These are phyloP conservation scores for Phoxinus dragarum DNA, from an alignment of 2,797 vertebrate species.

Conservation along the genomic window DNA sequence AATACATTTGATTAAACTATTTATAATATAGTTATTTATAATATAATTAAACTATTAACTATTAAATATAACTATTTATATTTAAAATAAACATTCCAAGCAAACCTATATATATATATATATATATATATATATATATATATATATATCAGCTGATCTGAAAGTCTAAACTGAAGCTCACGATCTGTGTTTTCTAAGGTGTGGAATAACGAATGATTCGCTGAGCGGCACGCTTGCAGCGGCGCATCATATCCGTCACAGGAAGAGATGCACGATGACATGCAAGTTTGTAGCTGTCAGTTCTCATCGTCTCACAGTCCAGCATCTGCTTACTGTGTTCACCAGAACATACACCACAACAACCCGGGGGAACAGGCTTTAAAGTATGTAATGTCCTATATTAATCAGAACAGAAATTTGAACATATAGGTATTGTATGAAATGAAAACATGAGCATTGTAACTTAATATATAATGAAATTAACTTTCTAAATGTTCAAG, in stretches of 20 bases:
- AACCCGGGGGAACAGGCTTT: not conserved
- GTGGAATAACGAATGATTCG: slow-evolving; percentile 25
- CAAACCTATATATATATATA: no score
- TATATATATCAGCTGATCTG: not conserved
- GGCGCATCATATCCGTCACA: slow-evolving; percentile 64
- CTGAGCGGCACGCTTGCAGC: slow-evolving; percentile 5
- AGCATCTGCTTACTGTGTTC: slow-evolving; percentile 25
- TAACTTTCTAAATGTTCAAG: not conserved
- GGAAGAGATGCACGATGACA: slow-evolving; percentile 57
- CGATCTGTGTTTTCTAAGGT: not conserved
- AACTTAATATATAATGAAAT: slow-evolving; percentile 11
- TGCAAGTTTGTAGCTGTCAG: slow-evolving; percentile 56
- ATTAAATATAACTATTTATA: no score
- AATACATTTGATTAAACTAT: no score
- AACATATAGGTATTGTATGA: not conserved
- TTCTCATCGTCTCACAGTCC: slow-evolving; percentile 44
- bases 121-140: no score
- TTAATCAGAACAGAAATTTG: not conserved
- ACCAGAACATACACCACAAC: not conserved
- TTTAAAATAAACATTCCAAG: not conserved
- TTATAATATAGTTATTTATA: no score
- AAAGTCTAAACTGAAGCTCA: not conserved
- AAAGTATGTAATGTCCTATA: not conserved
- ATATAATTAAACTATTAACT: no score
- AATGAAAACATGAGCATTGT: not conserved